Conservation (phyloP, 2,113 vertebrate species). For the Pipra filicauda region DNA sequence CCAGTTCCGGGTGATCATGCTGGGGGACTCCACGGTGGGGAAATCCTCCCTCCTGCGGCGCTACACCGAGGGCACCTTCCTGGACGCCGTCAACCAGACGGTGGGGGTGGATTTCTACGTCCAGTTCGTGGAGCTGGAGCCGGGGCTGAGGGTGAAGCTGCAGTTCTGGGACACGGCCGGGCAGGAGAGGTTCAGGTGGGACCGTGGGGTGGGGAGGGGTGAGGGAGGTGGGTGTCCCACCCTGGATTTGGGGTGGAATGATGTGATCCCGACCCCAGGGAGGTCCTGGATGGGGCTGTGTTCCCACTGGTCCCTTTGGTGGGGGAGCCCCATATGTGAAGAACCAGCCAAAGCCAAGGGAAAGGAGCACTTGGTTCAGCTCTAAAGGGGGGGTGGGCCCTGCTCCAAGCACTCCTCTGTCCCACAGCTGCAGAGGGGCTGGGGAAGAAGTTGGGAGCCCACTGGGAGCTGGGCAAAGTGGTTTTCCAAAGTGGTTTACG, state of each 20-base stretch:
- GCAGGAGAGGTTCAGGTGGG: constrained; percentile 87
- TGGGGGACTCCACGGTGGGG: constrained; percentile 86
- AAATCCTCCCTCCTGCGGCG: constrained; percentile 84
- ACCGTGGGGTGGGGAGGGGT: fast-evolving
- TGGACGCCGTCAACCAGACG: constrained; percentile 78
- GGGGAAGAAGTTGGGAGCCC: not conserved
- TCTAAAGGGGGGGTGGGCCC: fast-evolving
- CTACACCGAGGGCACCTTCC: constrained; percentile 81
- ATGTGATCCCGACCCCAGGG: not conserved
- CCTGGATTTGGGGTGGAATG: not conserved
- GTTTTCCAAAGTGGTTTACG: not conserved
- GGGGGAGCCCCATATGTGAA: not conserved
- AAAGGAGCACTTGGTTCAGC: not conserved
- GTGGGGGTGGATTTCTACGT: constrained; percentile 88
- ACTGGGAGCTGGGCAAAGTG: not conserved
- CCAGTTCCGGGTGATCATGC: constrained; percentile 87
- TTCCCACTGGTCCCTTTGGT: not conserved
- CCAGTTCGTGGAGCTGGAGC: constrained; percentile 83
- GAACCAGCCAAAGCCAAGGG: not conserved
- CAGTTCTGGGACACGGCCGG: constrained; percentile 92
- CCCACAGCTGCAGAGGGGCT: not conserved
- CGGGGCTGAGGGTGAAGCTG: constrained; percentile 79
- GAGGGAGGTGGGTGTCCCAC: too few relatives aligned
- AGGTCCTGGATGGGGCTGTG: too few relatives aligned
- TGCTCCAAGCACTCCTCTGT: too few relatives aligned